These are phyloP conservation scores for Acanthacorydalis orientalis DNA, from an alignment of 2,888 invertebrate genomes.

Conservation along the genomic window DNA sequence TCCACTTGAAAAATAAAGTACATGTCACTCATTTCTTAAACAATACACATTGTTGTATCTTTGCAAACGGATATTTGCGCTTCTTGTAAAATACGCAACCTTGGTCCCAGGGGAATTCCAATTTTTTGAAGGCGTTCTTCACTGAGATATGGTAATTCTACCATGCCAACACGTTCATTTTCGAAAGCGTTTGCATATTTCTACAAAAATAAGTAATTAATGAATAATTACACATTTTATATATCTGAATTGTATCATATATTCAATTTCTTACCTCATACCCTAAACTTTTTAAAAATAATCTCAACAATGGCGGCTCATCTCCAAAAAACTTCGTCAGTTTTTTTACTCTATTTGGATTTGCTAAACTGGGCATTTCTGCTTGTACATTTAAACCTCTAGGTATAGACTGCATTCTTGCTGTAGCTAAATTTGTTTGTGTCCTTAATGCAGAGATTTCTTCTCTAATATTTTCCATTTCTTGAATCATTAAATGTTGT, in stretches of 20 bases:
- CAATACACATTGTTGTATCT: conserved; percentile 47
- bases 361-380: conserved; percentile 58
- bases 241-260: too few relatives aligned
- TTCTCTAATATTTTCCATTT: conserved; percentile 72
- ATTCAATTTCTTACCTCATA: conserved; percentile 60
- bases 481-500: conserved; percentile 76
- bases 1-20: neutral
- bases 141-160: conserved; percentile 77
- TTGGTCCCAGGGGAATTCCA: conserved; percentile 79
- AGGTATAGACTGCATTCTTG: conserved; percentile 49
- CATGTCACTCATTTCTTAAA: conserved; percentile 19
- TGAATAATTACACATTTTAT: too few relatives aligned
- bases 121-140: conserved; percentile 76
- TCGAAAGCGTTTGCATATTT: conserved; percentile 75
- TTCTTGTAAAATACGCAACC: conserved; percentile 76
- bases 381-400: conserved; percentile 29
- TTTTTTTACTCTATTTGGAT: conserved; percentile 73
- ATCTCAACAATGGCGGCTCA: conserved; percentile 75
- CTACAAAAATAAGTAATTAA: conserved; percentile 31
- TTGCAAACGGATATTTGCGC: conserved; percentile 48
- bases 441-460: conserved; percentile 64
- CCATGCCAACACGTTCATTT: conserved; percentile 74
- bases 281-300: conserved; percentile 79
- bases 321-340: conserved; percentile 88
- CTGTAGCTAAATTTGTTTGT: conserved; percentile 41